A percentile compares a stretch with the other conserved stretches of the same genome.
phyloP scores from a whole-genome alignment of 2,888 invertebrate species.

The Sesia apiformis region DNA sequence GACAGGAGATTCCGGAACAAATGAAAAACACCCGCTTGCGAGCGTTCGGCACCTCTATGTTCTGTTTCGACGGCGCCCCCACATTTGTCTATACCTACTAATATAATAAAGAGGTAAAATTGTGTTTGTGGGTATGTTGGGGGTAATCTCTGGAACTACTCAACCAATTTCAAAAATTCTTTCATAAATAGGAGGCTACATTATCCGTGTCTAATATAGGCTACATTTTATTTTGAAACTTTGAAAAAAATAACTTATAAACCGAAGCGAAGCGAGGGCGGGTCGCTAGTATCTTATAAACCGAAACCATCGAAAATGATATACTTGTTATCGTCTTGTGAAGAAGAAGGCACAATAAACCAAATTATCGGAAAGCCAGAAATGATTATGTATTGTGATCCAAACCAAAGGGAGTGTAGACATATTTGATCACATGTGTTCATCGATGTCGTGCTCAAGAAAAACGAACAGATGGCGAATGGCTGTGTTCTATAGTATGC shows the following conservation, averaged over 20 bases:
- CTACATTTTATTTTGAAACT: too few species aligned
- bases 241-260: too few species aligned
- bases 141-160: too few species aligned
- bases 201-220: too few species aligned
- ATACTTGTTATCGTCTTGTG: conserved; percentile 2
- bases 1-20: conserved; percentile 16
- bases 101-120: too few species aligned
- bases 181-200: too few species aligned
- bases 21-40: conserved; percentile 6
- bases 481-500: neutral
- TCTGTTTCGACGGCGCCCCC: conserved; percentile 9
- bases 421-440: conserved; percentile 3
- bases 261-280: too few species aligned
- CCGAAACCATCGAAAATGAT: conserved; percentile 4
- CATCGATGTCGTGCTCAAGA: neutral
- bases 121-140: too few species aligned
- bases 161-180: too few species aligned
- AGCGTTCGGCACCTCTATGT: conserved; percentile 6
- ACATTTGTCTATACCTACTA: too few species aligned
- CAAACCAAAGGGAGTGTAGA: conserved; percentile 9
- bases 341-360: conserved; percentile 16
- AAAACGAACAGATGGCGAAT: neutral
- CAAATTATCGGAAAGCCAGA: conserved; percentile 14
- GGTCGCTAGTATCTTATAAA: too few species aligned
- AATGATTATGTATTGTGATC: conserved; percentile 8